Evolutionary conservation across 2,888 invertebrate species (phyloP), one percentile per base, ranked within the genome.

Genomic region (Atrina japonica): DNA sequence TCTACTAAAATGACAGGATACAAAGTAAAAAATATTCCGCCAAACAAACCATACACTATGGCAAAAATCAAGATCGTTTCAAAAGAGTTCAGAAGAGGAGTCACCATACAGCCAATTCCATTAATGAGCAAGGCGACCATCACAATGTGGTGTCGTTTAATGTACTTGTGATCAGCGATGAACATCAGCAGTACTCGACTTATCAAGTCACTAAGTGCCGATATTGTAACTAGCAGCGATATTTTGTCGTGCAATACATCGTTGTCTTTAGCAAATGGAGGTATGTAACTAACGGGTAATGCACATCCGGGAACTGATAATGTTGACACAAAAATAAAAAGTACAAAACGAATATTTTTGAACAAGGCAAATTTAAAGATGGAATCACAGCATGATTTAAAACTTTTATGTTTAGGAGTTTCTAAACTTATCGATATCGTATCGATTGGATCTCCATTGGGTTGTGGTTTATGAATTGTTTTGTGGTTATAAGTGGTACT

Each of bases 21-120:
- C 55, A 82, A 30, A 16, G 76, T 75, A 47, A 75, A 75, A 50
- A 77, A 78, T 0, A 74, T 69, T 1, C 78, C 71, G 0, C 76
- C 77, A 58, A 81, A 77, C 18, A 80, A 29, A 3, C 82, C 84
- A 53, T 75, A 70, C 9, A 79, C 25, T 1, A 75, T 76, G 25
- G 74, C 75, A 64, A 70, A 77, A 18, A 77, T 56, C 14, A 80
- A 43, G 45, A 83, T 61, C 3, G 73, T 52, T 16, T 53, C 29
- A 29, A 78, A 77, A 18, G 55, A 65, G 21, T 49, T 55, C 50
- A 71, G 77, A 21, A 77, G n/a, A 21, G 76, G 70, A 0, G 53
- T 35, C 16, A 73, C 71, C 53, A 66, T 59, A 11, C 71, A 56
- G 3, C 71, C 43, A 2, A 66, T 21, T 21, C 69, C 70, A 18